Conservation (phyloP, 2,113 vertebrate genomes). For the Onychorhynchus coronatus region DNA sequence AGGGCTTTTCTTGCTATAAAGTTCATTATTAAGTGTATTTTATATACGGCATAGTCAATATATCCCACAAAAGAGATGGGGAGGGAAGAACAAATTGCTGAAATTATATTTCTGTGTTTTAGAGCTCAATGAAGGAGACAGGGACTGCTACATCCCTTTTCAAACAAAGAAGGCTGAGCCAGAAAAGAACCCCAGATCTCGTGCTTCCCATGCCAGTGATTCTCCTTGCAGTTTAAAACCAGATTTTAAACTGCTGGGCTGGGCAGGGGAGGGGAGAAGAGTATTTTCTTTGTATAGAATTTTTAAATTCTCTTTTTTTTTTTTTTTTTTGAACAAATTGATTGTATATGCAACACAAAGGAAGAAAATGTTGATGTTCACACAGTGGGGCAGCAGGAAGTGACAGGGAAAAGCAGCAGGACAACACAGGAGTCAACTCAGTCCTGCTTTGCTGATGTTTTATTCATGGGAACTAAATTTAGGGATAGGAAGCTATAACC, state of each 20-base stretch:
- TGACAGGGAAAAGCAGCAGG: neutral
- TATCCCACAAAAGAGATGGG: neutral
- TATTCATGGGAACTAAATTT: neutral
- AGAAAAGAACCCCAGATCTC: neutral
- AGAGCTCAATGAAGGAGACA: neutral
- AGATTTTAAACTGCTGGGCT: neutral
- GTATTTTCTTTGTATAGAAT: neutral
- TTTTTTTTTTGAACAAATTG: neutral
- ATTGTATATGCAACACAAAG: constrained; percentile 24
- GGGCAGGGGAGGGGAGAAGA: neutral
- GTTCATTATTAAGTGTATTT: constrained; percentile 12
- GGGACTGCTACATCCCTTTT: neutral
- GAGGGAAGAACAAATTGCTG: neutral
- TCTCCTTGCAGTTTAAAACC: neutral
- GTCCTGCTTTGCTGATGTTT: neutral
- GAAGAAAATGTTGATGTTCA: neutral
- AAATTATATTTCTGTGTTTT: neutral
- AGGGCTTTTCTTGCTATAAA: constrained; percentile 16
- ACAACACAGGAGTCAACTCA: neutral
- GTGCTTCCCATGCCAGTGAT: neutral
- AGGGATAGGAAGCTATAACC: neutral
- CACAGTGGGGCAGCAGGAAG: neutral
- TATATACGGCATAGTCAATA: constrained; percentile 16
- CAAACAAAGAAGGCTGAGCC: neutral
- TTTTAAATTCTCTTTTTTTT: neutral